Conservation (phyloP, 2,113 vertebrate species). For the Collichthys lucidus region DNA sequence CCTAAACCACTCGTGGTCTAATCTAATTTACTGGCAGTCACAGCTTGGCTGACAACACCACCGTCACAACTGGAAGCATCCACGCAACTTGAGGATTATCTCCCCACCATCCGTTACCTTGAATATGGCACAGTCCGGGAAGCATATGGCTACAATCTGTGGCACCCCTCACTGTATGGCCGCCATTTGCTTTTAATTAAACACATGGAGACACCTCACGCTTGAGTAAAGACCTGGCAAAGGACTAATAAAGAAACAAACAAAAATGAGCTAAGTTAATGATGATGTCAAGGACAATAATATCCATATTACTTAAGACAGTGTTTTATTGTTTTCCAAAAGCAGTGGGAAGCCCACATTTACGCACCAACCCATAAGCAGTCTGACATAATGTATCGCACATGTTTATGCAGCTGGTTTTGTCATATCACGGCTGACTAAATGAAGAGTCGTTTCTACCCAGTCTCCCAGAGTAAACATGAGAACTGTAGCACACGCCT, state of each 20-base stretch:
- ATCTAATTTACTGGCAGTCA: slow-evolving; percentile 20
- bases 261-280: slow-evolving; percentile 21
- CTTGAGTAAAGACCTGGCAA: slow-evolving; percentile 12
- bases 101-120: slow-evolving; percentile 48
- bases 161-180: slow-evolving; percentile 46
- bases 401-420: slow-evolving; percentile 70
- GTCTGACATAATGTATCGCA: slow-evolving; percentile 55
- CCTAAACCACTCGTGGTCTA: slow-evolving; percentile 2
- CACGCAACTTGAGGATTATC: slow-evolving; percentile 57
- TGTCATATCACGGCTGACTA: slow-evolving; percentile 42
- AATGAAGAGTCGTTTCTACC: slow-evolving; percentile 39
- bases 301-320: slow-evolving; percentile 24
- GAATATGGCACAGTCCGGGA: slow-evolving; percentile 44
- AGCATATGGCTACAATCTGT: slow-evolving; percentile 78
- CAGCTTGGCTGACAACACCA: slow-evolving; percentile 17
- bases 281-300: slow-evolving; percentile 47
- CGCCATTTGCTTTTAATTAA: slow-evolving; percentile 74
- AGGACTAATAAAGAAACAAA: slow-evolving; percentile 52
- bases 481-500: slow-evolving; percentile 42
- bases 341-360: slow-evolving; percentile 4
- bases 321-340: slow-evolving; percentile 14
- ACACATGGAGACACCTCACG: slow-evolving; percentile 59
- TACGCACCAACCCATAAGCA: slow-evolving; percentile 14
- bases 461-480: slow-evolving; percentile 49
- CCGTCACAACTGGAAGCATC: slow-evolving; percentile 56